Evolutionary conservation across 2,888 invertebrate species (phyloP), one percentile per base, ranked within the genome.

Genomic region (Furcula furcula): DNA sequence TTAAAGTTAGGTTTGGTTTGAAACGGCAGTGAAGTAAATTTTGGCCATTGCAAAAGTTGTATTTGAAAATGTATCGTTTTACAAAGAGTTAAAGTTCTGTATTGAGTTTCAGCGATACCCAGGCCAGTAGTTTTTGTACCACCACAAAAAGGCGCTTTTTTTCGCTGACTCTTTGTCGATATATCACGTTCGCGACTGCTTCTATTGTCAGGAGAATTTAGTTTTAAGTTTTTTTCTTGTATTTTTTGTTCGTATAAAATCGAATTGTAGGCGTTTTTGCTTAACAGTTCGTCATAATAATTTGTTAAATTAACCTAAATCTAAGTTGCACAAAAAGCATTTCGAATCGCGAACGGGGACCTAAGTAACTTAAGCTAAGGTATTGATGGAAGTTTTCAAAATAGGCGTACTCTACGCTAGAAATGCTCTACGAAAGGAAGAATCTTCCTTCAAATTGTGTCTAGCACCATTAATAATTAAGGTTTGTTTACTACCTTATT

Each of bases 111-210:
- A 13, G 30, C 7, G 11, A 10, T 10, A 29, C 32, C 21, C n/a
- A 18, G 16, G 5, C 16, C 16, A 3, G 18, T 21, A 31, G 30
- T 44, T 43, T 40, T 40, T 37, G 29, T 28, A 5, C 4, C 7
- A 18, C 34, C 22, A 34, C 5, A 29, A 36, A 35, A 45, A 34
- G 12, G 10, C 5, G 3, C 34, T 33, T 26, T 35, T 45, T 49
- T 45, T 39, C 40, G 39, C 35, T 36, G 48, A 38, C 38, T 35
- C 40, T 30, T 35, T 40, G 46, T 32, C 46, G 40, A 44, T 53
- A 50, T 40, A 45, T 50, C 55, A 50, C 42, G 48, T 40, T 44
- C 46, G 46, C 46, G 47, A 44, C 46, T 39, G 37, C 30, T 32
- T 33, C 46, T 45, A 48, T 53, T 45, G 50, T 46, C 34, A 37